These are phyloP conservation scores for Tuberolachnus salignus DNA, from an alignment of 2,888 invertebrate species.

Conservation along the genomic window DNA sequence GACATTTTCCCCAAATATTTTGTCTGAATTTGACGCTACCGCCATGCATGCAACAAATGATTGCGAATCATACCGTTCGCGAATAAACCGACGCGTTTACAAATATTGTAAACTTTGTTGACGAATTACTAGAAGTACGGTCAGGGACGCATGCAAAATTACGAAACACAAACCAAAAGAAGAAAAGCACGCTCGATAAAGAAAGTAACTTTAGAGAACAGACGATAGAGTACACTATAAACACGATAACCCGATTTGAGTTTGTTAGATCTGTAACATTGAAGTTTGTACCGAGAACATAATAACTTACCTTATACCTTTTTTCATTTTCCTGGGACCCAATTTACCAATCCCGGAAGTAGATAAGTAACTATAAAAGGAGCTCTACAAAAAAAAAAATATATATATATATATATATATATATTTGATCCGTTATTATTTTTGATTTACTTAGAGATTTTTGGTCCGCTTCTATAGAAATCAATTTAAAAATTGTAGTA, in stretches of 20 bases:
- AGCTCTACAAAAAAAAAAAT: too few relatives aligned
- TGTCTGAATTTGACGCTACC: slow-evolving; percentile 9
- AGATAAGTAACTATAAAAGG: too few relatives aligned
- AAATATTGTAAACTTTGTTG: neutral
- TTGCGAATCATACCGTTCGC: neutral
- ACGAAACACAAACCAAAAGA: neutral
- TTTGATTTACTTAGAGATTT: neutral
- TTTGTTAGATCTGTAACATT: neutral
- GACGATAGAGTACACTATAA: neutral
- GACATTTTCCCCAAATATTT: slow-evolving; percentile 16
- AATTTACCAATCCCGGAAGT: too few relatives aligned
- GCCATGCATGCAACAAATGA: neutral
- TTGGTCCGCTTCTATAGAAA: neutral
- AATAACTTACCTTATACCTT: too few relatives aligned
- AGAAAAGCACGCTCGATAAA: neutral
- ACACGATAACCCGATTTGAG: neutral
- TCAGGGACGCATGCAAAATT: neutral
- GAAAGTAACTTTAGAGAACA: neutral
- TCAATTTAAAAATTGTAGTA: neutral
- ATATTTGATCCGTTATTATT: too few relatives aligned
- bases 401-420: too few relatives aligned
- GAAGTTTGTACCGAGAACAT: neutral
- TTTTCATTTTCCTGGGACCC: too few relatives aligned
- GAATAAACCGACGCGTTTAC: neutral
- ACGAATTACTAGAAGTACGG: neutral